These are phyloP conservation scores for Phycodurus eques DNA, from an alignment of 2,113 vertebrate genomes.

Conservation along the genomic window DNA sequence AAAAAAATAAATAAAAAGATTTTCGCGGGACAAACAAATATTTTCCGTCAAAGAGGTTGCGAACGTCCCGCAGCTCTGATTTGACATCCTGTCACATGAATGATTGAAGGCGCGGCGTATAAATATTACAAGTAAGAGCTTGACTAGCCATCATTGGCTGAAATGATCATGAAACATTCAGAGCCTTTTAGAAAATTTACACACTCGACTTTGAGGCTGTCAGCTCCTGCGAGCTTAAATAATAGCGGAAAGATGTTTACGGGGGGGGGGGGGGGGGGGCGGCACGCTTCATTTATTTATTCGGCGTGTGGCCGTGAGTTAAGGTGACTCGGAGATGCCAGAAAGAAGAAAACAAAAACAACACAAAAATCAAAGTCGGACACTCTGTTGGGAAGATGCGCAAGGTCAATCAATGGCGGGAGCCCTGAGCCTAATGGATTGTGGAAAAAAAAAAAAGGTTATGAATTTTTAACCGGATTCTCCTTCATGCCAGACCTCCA, in stretches of 20 bases:
- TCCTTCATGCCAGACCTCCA: conserved; percentile 86
- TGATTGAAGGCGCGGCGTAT: conserved; percentile 99
- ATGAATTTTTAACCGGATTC: conserved; percentile 97
- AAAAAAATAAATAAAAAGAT: background rate
- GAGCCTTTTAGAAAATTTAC: conserved; percentile 99
- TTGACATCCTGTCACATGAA: conserved; percentile 99
- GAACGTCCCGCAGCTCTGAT: conserved; percentile 92
- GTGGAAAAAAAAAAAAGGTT: conserved; percentile 72
- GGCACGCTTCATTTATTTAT: conserved; percentile 91
- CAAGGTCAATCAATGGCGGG: conserved; percentile 98
- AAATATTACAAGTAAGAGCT: conserved; percentile 99
- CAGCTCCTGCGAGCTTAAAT: conserved; percentile 89
- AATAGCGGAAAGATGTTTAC: conserved; percentile 98
- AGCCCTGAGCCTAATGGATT: conserved; percentile 97
- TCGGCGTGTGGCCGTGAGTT: conserved; percentile 67
- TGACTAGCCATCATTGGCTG: conserved; percentile 93
- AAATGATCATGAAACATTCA: conserved; percentile 99
- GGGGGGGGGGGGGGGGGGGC: conserved; percentile 80
- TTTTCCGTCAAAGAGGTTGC: conserved; percentile 88
- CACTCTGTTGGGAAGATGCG: conserved; percentile 79
- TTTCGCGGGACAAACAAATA: conserved; percentile 83
- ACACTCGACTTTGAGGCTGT: conserved; percentile 98
- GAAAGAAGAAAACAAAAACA: conserved; percentile 60
- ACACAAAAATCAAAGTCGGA: conserved; percentile 80
- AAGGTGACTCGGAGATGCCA: conserved; percentile 58